Evolutionary conservation across 1,140 invertebrate species (phyloP), one percentile per base, ranked within the genome.

Genomic region (Riptortus pedestris): DNA sequence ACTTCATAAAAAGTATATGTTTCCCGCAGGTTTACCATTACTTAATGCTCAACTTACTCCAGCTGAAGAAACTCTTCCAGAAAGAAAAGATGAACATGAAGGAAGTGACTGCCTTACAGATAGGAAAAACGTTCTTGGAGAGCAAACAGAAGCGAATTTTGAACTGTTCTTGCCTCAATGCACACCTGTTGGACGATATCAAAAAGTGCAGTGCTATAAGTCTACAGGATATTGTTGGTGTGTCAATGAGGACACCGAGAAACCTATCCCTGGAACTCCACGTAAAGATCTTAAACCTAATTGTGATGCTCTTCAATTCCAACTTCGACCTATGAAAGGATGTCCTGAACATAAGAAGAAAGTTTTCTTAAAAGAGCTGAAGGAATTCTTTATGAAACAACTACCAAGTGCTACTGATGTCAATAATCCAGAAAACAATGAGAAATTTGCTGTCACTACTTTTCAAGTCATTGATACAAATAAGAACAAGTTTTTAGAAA

Each of bases 161-260:
- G 80, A 81, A 18, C 76, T 85, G n/a, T 90, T 88, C 70, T 80
- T 94, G 59, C 92, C 93, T 0, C 84, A 90, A 68, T 96, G 93
- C 71, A 90, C 85, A 2, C 75, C 82, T 0, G 88, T 91, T 72
- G 91, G 91, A 0, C 79, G 87, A 52, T 95, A 91, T 72, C 80
- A 86, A 64, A 81, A 81, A 70, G 78, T 82, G 27, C 79, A 81
- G 69, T 81, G 80, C 66, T 79, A 78, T 69, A 73, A 75, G 68
- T 74, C 75, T 14, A 77, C 78, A 63, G 86, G 86, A 28, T 93
- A 91, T 72, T 95, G 92, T 74, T 96, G 91, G 90, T 94, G 91
- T 72, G 91, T 92, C 0, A 81, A 92, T 72, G 88, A 92, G 73
- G 87, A 91, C 66, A 87, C 86, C 0, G 91, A 91, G 16, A 88